These are phyloP conservation scores for Otis tarda DNA, from an alignment of 2,113 vertebrate species.

Conservation along the genomic window DNA sequence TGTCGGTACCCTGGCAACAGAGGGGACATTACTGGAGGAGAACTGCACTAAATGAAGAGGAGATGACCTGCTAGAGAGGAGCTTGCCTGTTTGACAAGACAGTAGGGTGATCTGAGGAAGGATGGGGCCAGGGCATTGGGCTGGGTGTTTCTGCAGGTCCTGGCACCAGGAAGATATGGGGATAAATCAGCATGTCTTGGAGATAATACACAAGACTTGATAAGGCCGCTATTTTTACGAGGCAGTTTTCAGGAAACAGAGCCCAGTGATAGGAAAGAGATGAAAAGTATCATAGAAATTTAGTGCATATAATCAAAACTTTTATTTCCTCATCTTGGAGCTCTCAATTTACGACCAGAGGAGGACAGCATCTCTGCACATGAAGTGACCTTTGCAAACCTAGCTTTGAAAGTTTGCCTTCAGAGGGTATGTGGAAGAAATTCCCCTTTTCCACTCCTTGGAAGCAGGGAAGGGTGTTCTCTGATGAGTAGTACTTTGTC, in stretches of 20 bases:
- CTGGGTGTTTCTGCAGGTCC: not conserved
- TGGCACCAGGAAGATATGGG: not conserved
- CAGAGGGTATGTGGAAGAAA: not conserved
- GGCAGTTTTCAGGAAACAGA: not conserved
- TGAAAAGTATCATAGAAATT: constrained; percentile 43
- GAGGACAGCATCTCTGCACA: not conserved
- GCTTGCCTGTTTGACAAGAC: not conserved
- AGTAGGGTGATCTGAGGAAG: not conserved
- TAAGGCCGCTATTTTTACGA: not conserved
- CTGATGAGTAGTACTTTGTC: not conserved
- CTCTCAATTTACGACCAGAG: constrained; percentile 16
- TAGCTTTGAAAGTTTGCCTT: not conserved
- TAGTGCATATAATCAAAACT: constrained; percentile 38
- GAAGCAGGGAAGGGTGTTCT: not conserved
- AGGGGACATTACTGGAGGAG: not conserved
- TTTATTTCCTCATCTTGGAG: constrained; percentile 38
- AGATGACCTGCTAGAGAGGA: not conserved
- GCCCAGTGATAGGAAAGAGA: not conserved
- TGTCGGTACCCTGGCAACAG: not conserved
- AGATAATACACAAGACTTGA: not conserved
- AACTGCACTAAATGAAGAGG: not conserved
- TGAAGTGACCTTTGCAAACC: constrained; percentile 16
- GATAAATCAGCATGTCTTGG: not conserved
- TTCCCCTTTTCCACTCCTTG: not conserved
- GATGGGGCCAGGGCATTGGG: not conserved